Base-by-base conservation (phyloP, 2,113 vertebrate species). In the Leucosticte australis region DNA sequence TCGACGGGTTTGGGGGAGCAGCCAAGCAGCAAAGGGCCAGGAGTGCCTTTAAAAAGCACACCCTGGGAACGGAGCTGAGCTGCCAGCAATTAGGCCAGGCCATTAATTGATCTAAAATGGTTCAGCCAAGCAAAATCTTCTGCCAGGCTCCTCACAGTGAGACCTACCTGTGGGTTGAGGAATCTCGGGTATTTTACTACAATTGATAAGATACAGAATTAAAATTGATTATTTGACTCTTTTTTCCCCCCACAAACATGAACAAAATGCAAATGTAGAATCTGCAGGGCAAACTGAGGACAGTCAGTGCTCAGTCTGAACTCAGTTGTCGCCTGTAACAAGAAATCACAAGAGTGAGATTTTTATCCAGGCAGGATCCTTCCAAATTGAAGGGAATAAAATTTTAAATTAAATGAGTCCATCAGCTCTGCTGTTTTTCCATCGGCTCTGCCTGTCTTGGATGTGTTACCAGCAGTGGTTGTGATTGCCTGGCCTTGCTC, bases 201-300 rank as follows among this genome's bases (percentile, higher is more conserved):
- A 47, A 8, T 7, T 69, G 26, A 11, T 47, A 41, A 67, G 17
- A 23, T 5, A 41, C 17, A 23, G n/a, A 46, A 42, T 18, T 69
- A 41, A 90, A 76, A 69, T 1, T 16, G 55, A 55, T 35, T 53
- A 8, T 60, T 68, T 42, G 7, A 35, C 21, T 68, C 6, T 10
- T 15, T 47, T 12, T 2, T 2, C 0, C 0, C 7, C 5, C 16
- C 9, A 2, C 1, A 41, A 76, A 69, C 0, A 7, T 19, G 49
- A 76, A 49, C 30, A 76, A 69, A 76, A 63, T 62, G 8, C n/a
- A 69, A 23, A 35, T 35, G 17, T 9, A 7, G 11, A 35, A 31
- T 33, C 47, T 76, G 26, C n/a, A 62, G 63, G 63, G 30, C 55
- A 42, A 55, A 37, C 30, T 16, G 47, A 55, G 71, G 35, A 23